Percentiles rank a stretch among this genome's conserved stretches.
Conservation (phyloP, 2,888 invertebrate species). For the Brachyptera putata region DNA sequence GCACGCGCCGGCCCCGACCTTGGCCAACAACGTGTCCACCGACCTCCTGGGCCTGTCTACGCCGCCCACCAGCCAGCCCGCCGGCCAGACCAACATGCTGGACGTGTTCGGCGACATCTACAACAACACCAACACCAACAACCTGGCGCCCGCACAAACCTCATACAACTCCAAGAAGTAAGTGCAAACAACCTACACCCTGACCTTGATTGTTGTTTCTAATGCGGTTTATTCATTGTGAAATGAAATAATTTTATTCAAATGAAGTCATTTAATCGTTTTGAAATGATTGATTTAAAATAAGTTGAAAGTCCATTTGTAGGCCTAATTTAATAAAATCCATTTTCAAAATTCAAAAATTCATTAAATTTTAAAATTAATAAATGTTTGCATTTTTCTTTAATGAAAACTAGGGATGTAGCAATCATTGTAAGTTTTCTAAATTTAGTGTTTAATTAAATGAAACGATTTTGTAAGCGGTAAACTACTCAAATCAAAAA, state of each 20-base stretch:
- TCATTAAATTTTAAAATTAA: too few relatives aligned
- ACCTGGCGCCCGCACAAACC: slow-evolving; percentile 52
- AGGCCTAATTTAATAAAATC: too few relatives aligned
- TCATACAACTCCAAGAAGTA: slow-evolving; percentile 85
- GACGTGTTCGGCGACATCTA: slow-evolving; percentile 91
- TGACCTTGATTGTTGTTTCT: too few relatives aligned
- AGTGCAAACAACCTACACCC: slow-evolving; percentile 35
- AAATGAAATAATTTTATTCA: neutral
- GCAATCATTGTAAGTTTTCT: too few relatives aligned
- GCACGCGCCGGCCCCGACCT: slow-evolving; percentile 38
- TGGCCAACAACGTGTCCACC: slow-evolving; percentile 53
- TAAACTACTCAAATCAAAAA: too few relatives aligned
- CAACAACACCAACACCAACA: slow-evolving; percentile 37
- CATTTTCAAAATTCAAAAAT: too few relatives aligned
- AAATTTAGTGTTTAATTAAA: too few relatives aligned
- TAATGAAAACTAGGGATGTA: too few relatives aligned
- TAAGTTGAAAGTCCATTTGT: too few relatives aligned
- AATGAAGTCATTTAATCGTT: neutral
- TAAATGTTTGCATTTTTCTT: too few relatives aligned
- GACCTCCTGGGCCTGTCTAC: slow-evolving; percentile 87
- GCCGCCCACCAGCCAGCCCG: slow-evolving; percentile 69
- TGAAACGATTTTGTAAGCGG: too few relatives aligned
- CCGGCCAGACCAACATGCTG: slow-evolving; percentile 71
- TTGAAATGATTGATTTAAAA: slow-evolving; percentile 1
- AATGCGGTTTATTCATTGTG: too few relatives aligned